phyloP scores from a whole-genome alignment of 2,797 vertebrate species.

The Hippocampus kuda region DNA sequence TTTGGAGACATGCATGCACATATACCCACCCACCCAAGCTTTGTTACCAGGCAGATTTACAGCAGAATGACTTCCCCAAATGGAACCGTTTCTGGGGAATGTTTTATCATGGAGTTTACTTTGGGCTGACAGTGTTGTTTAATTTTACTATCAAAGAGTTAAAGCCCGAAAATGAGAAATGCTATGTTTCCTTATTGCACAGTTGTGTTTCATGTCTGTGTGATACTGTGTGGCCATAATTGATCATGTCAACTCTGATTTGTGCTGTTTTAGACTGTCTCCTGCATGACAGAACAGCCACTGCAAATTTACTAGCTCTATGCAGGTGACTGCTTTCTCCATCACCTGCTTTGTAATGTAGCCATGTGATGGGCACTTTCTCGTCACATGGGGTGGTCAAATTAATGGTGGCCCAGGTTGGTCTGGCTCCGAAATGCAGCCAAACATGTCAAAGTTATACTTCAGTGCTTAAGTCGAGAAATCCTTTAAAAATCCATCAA shows the following conservation, averaged over 20 bases:
- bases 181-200: slow-evolving; percentile 8
- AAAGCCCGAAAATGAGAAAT: slow-evolving; percentile 24
- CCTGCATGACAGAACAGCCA: background rate
- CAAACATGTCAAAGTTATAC: slow-evolving; percentile 30
- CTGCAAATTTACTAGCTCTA: background rate
- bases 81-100: slow-evolving; percentile 12
- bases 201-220: background rate
- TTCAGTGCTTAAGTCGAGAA: background rate
- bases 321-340: background rate
- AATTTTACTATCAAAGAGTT: slow-evolving; percentile 33
- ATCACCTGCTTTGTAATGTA: background rate
- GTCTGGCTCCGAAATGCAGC: slow-evolving; percentile 19
- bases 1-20: slow-evolving; percentile 50
- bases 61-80: slow-evolving; percentile 35
- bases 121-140: slow-evolving; percentile 25
- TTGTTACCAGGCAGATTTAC: slow-evolving; percentile 55
- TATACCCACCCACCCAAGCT: slow-evolving; percentile 26
- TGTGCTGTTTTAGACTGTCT: background rate
- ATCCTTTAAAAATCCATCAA: background rate
- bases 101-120: slow-evolving; percentile 31
- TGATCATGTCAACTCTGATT: background rate
- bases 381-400: slow-evolving; percentile 30
- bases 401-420: slow-evolving; percentile 16
- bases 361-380: slow-evolving; percentile 32
- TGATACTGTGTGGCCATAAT: background rate